Base-by-base conservation (phyloP, 2,888 invertebrate genomes). In the Omphaloscelis lunosa region DNA sequence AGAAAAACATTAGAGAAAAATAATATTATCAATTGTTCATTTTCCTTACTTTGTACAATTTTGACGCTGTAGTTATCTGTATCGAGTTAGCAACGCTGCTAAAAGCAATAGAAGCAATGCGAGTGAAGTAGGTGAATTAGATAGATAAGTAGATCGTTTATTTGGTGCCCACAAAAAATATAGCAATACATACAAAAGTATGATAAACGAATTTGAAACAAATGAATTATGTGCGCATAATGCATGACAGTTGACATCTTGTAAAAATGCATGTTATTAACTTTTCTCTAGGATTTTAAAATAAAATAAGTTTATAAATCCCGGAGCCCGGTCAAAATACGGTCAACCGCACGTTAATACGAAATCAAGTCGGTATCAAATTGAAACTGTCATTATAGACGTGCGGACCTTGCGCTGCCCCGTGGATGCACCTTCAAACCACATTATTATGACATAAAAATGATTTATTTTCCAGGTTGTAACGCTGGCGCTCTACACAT, bases 401-500 rank as follows among this genome's bases (percentile, higher is more conserved):
- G 20, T 45, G 41, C 17, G 11, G n/a, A 63, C 20, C 20, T 23
- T 48, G 20, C 27, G 12, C 23, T 48, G 8, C 65, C 45, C 27
- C 8, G 27, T 29, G 20, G 20, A 23, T 29, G 45, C 17, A 27
- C 45, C 17, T 11, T 1, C 7, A 17, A 53, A 34, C 9, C 17
- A 3, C 23, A 53, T 9, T 23, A 12, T 27, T 20, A 34, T 58
- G 48, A 59, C 34, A 74, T 34, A 41, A 65, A 39, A 41, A 58
- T 23, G 11, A 58, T 70, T 39, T 12, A 39, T 58, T 39, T 90
- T 91, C 0, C 97, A 99, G 99, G 99, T 99, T 84, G 99, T 99
- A 51, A 99, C 99, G 2, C 95, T 99, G 86, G 98, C 99, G 20
- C 97, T 99, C 75, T 99, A 99, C 94, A 98, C 98, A 15, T 99